phyloP scores from a whole-genome alignment of 2,797 vertebrate species.

The Coreius guichenoti region DNA sequence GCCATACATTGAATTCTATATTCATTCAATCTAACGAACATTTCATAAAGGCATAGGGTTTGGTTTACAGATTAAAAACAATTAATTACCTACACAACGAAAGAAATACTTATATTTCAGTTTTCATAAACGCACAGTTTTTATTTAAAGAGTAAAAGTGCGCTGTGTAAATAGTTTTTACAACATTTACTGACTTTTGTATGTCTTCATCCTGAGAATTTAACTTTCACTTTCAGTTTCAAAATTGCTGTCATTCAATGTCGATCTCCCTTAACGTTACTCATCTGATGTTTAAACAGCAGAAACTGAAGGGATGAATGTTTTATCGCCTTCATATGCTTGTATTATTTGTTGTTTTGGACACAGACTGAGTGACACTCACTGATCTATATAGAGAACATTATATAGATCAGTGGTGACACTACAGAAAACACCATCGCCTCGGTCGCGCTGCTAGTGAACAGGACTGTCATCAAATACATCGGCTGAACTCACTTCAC shows the following conservation, averaged over 20 bases:
- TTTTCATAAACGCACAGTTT: background rate
- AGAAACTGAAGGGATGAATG: background rate
- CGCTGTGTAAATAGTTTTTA: background rate
- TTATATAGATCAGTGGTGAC: too few species aligned
- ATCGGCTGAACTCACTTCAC: background rate
- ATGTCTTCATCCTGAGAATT: background rate
- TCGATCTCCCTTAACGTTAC: background rate
- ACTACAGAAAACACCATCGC: background rate
- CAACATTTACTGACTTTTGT: background rate
- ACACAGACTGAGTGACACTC: background rate
- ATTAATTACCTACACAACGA: too few species aligned
- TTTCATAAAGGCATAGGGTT: too few species aligned
- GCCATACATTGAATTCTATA: too few species aligned
- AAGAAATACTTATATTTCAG: background rate
- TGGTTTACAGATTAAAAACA: too few species aligned
- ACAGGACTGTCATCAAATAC: background rate
- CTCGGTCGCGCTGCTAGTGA: too few species aligned
- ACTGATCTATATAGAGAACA: too few species aligned
- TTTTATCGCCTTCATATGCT: background rate
- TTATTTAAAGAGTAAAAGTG: background rate
- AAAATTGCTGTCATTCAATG: background rate
- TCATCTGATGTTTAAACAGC: background rate
- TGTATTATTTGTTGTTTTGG: background rate
- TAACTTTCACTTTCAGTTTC: background rate
- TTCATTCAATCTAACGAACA: too few species aligned